Percentiles rank a stretch among this genome's conserved stretches.
These are phyloP conservation scores for Rhinopomastus cyanomelas DNA, from an alignment of 2,113 vertebrate species.

Conservation along the genomic window DNA sequence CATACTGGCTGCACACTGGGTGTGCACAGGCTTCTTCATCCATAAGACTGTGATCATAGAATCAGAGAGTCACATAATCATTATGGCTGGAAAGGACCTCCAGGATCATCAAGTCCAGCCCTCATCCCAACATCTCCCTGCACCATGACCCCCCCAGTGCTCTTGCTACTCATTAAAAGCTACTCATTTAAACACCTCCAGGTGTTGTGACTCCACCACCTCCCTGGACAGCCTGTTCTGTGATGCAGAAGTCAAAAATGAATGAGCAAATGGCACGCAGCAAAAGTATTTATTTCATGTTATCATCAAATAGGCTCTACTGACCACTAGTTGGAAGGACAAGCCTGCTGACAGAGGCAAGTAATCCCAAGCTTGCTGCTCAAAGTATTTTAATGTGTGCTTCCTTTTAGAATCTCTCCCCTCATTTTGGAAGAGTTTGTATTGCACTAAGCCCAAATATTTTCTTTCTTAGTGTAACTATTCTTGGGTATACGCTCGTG, in stretches of 20 bases:
- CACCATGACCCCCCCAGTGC: too few species aligned
- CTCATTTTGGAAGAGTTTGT: background rate
- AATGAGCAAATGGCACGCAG: background rate
- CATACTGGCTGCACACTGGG: fast-evolving
- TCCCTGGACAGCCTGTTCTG: too few species aligned
- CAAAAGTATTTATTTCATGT: background rate
- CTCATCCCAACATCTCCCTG: too few species aligned
- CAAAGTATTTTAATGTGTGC: background rate
- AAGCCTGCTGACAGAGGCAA: background rate
- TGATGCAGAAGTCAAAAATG: background rate
- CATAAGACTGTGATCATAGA: background rate
- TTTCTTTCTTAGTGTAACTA: background rate
- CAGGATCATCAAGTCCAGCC: too few species aligned
- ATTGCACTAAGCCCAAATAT: fast-evolving
- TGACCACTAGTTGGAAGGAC: background rate
- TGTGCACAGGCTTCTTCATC: background rate
- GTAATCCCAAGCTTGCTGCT: background rate
- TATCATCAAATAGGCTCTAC: background rate
- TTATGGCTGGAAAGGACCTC: too few species aligned
- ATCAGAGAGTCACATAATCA: too few species aligned
- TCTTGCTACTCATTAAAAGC: too few species aligned
- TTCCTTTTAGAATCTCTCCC: background rate
- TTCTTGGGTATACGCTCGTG: background rate
- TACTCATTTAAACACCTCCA: too few species aligned
- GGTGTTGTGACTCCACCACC: too few species aligned